A percentile compares a stretch with the other conserved stretches of the same genome.
Evolutionary conservation across 1,140 invertebrate genomes (phyloP).

Genomic region (Aleiodes sp.): DNA sequence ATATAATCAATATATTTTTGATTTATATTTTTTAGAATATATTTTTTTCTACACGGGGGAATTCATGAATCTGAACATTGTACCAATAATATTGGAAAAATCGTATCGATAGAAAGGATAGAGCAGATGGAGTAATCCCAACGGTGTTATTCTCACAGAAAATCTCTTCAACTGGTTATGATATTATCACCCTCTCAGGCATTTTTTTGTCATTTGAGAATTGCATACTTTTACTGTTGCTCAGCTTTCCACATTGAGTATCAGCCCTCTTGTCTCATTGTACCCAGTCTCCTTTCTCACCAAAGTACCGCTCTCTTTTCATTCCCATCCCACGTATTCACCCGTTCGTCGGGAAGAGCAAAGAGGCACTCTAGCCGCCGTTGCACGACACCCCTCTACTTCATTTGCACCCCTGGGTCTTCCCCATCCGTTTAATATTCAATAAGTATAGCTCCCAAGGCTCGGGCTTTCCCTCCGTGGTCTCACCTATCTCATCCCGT

Average conservation of each 20-base stretch:
- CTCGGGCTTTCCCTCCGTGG: neutral
- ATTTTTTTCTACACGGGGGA: no score
- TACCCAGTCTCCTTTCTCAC: neutral
- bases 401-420: slow-evolving; percentile 30
- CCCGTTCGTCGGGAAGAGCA: slow-evolving; percentile 24
- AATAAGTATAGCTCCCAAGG: slow-evolving; percentile 28
- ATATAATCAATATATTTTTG: no score
- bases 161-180: neutral
- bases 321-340: neutral
- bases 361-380: slow-evolving; percentile 25
- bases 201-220: neutral
- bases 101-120: no score
- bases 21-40: no score
- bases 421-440: slow-evolving; percentile 29
- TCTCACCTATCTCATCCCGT: neutral
- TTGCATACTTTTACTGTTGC: neutral
- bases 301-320: neutral
- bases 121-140: no score
- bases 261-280: no score
- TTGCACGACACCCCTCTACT: slow-evolving; percentile 23
- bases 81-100: no score
- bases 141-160: no score
- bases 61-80: no score
- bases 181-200: neutral
- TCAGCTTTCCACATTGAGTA: neutral